Percentiles rank a stretch among this genome's conserved stretches.
phyloP scores from a whole-genome alignment of 2,888 invertebrate genomes.

The Drosophila pseudotalamancana region DNA sequence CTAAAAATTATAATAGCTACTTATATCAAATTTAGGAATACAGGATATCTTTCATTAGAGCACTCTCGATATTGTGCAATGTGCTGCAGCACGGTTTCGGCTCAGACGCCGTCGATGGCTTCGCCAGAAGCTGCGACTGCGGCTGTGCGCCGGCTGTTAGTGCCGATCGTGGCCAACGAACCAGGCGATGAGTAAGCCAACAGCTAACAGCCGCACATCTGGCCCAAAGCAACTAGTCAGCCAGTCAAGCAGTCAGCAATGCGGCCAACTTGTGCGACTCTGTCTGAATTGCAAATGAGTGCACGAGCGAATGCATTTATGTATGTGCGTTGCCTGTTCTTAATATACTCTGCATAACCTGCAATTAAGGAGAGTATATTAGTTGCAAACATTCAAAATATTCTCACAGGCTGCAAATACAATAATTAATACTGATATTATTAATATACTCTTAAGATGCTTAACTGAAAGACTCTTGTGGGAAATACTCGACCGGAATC shows the following conservation, averaged over 20 bases:
- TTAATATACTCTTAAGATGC: too few relatives aligned
- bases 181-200: constrained; percentile 67
- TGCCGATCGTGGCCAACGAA: constrained; percentile 64
- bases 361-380: not conserved
- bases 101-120: not conserved
- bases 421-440: too few relatives aligned
- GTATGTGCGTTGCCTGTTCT: constrained; percentile 12
- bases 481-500: too few relatives aligned
- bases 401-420: too few relatives aligned
- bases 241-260: constrained; percentile 43
- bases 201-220: constrained; percentile 39
- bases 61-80: too few relatives aligned
- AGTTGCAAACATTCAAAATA: too few relatives aligned
- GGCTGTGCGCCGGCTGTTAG: constrained; percentile 17
- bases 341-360: not conserved
- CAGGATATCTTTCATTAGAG: too few relatives aligned
- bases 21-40: too few relatives aligned
- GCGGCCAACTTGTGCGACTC: constrained; percentile 67
- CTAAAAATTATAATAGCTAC: too few relatives aligned
- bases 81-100: constrained; percentile 14
- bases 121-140: not conserved
- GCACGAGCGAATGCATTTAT: constrained; percentile 53
- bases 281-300: constrained; percentile 68
- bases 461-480: too few relatives aligned
- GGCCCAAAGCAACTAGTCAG: constrained; percentile 53